Base-by-base conservation (phyloP, 2,113 vertebrate genomes). In the Protobothrops flavoviridis region DNA sequence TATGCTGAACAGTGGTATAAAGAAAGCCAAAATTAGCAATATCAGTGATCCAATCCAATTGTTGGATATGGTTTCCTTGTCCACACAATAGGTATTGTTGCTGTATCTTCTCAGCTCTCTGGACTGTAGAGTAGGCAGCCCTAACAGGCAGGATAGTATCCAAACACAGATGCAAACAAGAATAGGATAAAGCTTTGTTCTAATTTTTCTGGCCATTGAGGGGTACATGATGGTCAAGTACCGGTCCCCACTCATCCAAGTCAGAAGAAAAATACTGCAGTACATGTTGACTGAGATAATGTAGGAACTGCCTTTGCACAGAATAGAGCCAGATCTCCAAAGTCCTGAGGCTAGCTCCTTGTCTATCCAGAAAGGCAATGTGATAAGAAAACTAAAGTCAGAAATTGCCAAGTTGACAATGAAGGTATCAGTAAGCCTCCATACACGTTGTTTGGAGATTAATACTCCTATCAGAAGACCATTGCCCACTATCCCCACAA, bases 211-310 rank as follows among this genome's bases (percentile, higher is more conserved):
- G 5, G 97, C 97, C 0, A 87, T 0, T 1, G 91, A 93, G 1
- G 97, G 97, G 21, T 94, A 86, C 92, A 98, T 91, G 88, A 98
- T 98, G 61, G 98, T 97, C 24, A 98, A 93, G 95, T 98, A 98
- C 2, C 98, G 96, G 93, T 98, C 98, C 13, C 95, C 74, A 5
- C 98, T 98, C 98, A 98, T 98, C 8, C 98, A 97, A 1, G 96
- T 97, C 88, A 98, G 97, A 90, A 98, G 95, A 92, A 98, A 97
- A 94, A 98, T 95, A 39, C 94, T 98, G 95, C 98, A 97, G 95
- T 98, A 97, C 97, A 98, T 98, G 94, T 98, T 98, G 94, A 98
- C 97, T 0, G 98, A 97, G 95, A 98, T 98, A 85, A 97, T 21
- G 48, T 97, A 98, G 94, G 97, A 98, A 90, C 98, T 98, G 2